Evolutionary conservation across 2,888 invertebrate genomes (phyloP).

Genomic region (Platycheirus albimanus): DNA sequence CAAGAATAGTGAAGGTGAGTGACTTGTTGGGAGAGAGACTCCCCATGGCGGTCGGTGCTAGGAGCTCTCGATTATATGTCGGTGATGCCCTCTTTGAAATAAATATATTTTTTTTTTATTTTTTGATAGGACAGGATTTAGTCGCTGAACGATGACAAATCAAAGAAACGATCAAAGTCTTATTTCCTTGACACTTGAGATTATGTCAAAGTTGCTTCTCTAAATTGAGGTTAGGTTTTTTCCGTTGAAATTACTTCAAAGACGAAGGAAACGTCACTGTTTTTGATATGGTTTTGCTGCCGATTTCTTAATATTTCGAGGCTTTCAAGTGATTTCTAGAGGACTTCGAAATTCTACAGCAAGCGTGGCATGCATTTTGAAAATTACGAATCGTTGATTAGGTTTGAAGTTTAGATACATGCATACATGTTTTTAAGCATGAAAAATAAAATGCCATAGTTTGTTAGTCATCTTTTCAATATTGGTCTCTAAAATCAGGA

Average conservation of each 20-base stretch:
- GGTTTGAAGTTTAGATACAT: too few relatives aligned
- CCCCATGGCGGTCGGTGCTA: conserved; percentile 48
- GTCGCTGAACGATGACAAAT: conserved; percentile 30
- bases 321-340: too few relatives aligned
- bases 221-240: conserved; percentile 6
- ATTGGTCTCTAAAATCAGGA: too few relatives aligned
- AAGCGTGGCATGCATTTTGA: too few relatives aligned
- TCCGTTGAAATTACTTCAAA: conserved; percentile 1
- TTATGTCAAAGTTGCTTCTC: conserved; percentile 32
- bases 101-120: conserved; percentile 8
- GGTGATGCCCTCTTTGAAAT: conserved; percentile 47
- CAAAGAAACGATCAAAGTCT: conserved; percentile 28
- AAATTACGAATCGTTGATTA: too few relatives aligned
- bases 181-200: conserved; percentile 33
- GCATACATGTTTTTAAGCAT: too few relatives aligned
- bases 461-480: too few relatives aligned
- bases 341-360: too few relatives aligned
- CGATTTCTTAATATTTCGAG: not conserved
- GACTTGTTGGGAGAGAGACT: conserved; percentile 35
- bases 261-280: not conserved
- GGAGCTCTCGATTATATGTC: conserved; percentile 26
- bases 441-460: too few relatives aligned
- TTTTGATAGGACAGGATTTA: conserved; percentile 26
- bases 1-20: conserved; percentile 20
- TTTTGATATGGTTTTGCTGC: not conserved